Percentiles rank a stretch among this genome's conserved stretches.
phyloP scores from a whole-genome alignment of 2,888 invertebrate genomes.

The Tuberolachnus salignus region DNA sequence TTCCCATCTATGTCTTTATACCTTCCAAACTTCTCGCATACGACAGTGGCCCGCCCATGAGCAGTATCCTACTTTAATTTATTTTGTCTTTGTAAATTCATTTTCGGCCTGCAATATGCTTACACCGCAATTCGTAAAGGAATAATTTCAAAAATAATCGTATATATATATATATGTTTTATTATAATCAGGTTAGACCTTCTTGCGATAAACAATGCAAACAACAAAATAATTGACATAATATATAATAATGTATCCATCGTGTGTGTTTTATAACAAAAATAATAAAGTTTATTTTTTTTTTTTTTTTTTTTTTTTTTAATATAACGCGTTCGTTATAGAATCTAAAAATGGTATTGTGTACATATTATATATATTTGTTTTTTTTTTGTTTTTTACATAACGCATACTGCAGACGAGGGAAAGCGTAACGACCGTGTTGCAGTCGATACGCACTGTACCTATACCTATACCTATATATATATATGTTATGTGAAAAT shows the following conservation, averaged over 20 bases:
- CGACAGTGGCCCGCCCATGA: too few relatives aligned
- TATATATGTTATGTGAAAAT: conserved; percentile 40
- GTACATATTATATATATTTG: not conserved
- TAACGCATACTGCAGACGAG: conserved; percentile 23
- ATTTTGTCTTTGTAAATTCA: too few relatives aligned
- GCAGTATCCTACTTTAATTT: too few relatives aligned
- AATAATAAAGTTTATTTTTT: conserved; percentile 9
- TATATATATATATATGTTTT: too few relatives aligned
- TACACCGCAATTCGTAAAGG: too few relatives aligned
- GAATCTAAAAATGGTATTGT: conserved; percentile 33
- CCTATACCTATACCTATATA: not conserved
- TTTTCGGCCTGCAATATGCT: too few relatives aligned
- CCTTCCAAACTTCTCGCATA: too few relatives aligned
- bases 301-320: conserved; percentile 13
- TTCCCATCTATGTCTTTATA: too few relatives aligned
- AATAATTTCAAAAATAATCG: too few relatives aligned
- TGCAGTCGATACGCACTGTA: conserved; percentile 37
- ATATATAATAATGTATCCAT: not conserved
- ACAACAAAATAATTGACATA: not conserved
- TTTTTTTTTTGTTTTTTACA: conserved; percentile 37
- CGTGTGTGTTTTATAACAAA: conserved; percentile 3
- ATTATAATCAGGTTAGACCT: too few relatives aligned
- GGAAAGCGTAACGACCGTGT: conserved; percentile 52
- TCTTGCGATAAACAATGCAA: not conserved
- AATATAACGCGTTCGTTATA: conserved; percentile 12